Base-by-base conservation (phyloP, 2,113 vertebrate genomes). In the Bufo gargarizans region DNA sequence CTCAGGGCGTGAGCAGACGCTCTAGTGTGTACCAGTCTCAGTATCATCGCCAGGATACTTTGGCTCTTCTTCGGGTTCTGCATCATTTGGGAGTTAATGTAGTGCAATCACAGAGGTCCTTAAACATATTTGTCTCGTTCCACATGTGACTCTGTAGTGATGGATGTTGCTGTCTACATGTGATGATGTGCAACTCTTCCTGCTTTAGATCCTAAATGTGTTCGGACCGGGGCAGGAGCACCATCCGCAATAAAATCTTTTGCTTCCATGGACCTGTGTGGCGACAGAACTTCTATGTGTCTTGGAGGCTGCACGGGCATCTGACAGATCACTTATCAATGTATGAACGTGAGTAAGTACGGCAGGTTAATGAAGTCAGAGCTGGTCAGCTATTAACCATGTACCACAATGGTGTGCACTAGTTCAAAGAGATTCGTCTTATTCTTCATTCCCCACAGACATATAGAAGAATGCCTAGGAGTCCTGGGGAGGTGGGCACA, bases 291-390 rank as follows among this genome's bases (percentile, higher is more conserved):
- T 13, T 43, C 8, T 22, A 14, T 43, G 49, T 10, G 10, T 59
- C 12, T 80, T 11, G 22, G 20, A 17, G 16, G 78, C 78, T 43
- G 13, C n/a, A 56, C 22, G 61, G 53, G 4, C 47, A 33, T 80
- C 10, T 80, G 53, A 43, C 22, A 12, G 55, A 33, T 59, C 22
- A 45, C 22, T 19, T 58, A 80, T 80, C 55, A 80, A 80, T 80
- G 22, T 56, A 43, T 17, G 55, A 59, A 19, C 55, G 58, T 79
- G 53, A 79, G 58, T 55, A 20, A 50, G 50, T 78, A 3, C 17
- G 7, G 77, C 55, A 33, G 33, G 77, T 55, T 80, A 80, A 80
- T 80, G 77, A 80, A 33, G 58, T 78, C 55, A 80, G 13, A 61
- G 33, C 14, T 33, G 5, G 19, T 33, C 19, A 33, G 53, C 77